Conservation (phyloP, 2,113 vertebrate genomes). For the Oryctolagus cuniculus region mOryCun1.1 NC_091436.1:80342001-80342500, state of each 20-base stretch:
- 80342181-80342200: background rate
- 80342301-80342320: background rate
- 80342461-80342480: background rate
- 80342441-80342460: too few species aligned
- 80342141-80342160: background rate
- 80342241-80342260: background rate
- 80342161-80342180: background rate
- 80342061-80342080: background rate
- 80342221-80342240: background rate
- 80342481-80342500: background rate
- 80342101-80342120: background rate
- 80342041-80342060: background rate
- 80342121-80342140: too few species aligned
- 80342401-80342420: background rate
- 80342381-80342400: background rate
- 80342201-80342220: background rate
- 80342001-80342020: background rate
- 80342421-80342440: background rate
- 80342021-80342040: background rate
- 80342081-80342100: background rate
- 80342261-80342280: background rate
- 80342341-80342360: background rate
- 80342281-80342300: background rate
- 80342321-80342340: background rate
- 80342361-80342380: background rate